A percentile compares a stretch with the other conserved stretches of the same genome.
These are phyloP conservation scores for Gymnocheta viridis DNA, from an alignment of 2,888 invertebrate species.

Conservation along the genomic window DNA sequence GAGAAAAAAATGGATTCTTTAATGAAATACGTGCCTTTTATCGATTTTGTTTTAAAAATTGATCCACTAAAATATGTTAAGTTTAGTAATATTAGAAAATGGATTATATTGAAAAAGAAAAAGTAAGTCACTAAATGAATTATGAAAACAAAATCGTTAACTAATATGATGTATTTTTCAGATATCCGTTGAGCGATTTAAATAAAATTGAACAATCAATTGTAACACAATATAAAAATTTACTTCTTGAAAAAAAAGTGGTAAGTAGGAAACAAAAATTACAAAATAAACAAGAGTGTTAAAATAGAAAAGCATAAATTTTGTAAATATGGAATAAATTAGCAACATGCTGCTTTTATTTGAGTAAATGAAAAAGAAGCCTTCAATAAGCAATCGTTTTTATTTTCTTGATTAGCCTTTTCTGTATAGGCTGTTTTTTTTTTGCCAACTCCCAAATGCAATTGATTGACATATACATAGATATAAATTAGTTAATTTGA, in stretches of 20 bases:
- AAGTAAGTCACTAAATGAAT: slow-evolving; percentile 46
- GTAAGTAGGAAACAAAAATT: slow-evolving; percentile 66
- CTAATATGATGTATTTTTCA: slow-evolving; percentile 25
- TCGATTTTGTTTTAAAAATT: slow-evolving; percentile 65
- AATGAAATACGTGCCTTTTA: slow-evolving; percentile 69
- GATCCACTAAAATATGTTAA: slow-evolving; percentile 64
- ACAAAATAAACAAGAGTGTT: too few relatives aligned
- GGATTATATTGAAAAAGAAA: slow-evolving; percentile 67
- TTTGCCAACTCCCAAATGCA: too few relatives aligned
- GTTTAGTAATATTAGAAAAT: slow-evolving; percentile 65
- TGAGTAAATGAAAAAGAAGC: too few relatives aligned
- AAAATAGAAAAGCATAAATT: too few relatives aligned
- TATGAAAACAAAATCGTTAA: neutral
- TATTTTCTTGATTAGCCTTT: too few relatives aligned
- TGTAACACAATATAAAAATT: slow-evolving; percentile 68
- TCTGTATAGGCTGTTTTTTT: too few relatives aligned
- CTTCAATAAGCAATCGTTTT: too few relatives aligned
- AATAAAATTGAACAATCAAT: slow-evolving; percentile 69
- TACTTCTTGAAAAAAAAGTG: slow-evolving; percentile 65
- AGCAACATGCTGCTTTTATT: too few relatives aligned
- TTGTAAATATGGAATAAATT: too few relatives aligned
- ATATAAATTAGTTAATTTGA: too few relatives aligned
- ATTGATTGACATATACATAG: too few relatives aligned
- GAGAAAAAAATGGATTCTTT: slow-evolving; percentile 57
- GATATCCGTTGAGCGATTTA: slow-evolving; percentile 61